phyloP scores from a whole-genome alignment of 2,888 invertebrate genomes.

The Standfussiana lucernea region DNA sequence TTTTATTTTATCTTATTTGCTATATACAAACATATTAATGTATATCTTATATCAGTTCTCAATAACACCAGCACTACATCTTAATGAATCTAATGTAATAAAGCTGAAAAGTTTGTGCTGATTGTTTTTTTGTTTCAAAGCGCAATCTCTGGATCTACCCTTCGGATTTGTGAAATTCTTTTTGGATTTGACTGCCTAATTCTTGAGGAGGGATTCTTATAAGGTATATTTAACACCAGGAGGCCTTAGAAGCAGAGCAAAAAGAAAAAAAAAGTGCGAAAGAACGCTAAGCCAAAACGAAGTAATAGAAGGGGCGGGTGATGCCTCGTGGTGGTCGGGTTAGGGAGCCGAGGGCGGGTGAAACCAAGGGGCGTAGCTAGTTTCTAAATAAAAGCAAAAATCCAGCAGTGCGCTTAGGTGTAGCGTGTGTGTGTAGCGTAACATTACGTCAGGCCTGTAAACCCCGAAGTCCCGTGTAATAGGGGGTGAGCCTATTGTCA shows the following conservation, averaged over 20 bases:
- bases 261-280: background rate
- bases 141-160: background rate
- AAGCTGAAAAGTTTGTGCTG: background rate
- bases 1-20: slow-evolving; percentile 4
- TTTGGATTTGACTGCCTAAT: background rate
- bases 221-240: background rate
- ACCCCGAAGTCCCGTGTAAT: no score
- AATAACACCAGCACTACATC: background rate
- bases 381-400: background rate
- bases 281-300: background rate
- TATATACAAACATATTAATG: background rate
- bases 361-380: background rate
- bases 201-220: background rate
- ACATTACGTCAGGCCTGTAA: no score
- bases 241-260: background rate
- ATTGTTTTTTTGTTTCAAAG: background rate
- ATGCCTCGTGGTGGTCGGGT: no score
- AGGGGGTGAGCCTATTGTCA: no score
- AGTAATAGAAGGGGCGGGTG: no score
- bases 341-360: background rate
- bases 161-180: background rate
- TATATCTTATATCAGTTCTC: background rate
- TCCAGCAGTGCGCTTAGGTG: background rate
- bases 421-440: no score
- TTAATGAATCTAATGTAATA: background rate